Conservation (phyloP, 2,113 vertebrate genomes). For the Gila orcuttii region DNA sequence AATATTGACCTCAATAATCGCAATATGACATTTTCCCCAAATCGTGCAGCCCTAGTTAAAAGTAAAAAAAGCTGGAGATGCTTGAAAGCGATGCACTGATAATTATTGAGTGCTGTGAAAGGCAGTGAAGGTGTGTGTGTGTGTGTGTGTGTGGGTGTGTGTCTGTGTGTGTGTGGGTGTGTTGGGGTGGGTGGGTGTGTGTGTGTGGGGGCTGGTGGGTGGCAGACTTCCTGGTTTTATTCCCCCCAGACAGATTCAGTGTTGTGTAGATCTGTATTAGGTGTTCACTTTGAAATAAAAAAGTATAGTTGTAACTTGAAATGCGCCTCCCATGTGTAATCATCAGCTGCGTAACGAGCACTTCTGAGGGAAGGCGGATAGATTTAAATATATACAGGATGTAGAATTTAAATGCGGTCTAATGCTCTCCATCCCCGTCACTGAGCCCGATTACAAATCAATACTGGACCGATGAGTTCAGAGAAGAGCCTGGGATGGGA, state of each 20-base stretch:
- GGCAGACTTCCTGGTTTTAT: neutral
- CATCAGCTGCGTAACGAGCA: neutral
- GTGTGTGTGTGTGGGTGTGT: too few relatives aligned
- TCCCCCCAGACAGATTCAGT: neutral
- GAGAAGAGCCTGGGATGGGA: neutral
- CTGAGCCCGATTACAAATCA: slow-evolving; percentile 10
- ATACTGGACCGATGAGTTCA: neutral
- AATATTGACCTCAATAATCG: too few relatives aligned
- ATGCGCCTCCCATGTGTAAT: neutral
- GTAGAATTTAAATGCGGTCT: neutral
- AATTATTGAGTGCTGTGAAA: neutral
- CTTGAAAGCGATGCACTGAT: neutral
- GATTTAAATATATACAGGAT: slow-evolving; percentile 38
- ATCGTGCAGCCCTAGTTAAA: too few relatives aligned
- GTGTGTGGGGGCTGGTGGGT: neutral
- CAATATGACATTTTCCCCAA: too few relatives aligned
- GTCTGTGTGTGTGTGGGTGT: too few relatives aligned
- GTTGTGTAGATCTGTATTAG: neutral
- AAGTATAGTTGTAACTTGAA: neutral
- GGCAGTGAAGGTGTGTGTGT: neutral
- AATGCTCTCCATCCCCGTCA: neutral
- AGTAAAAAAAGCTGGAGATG: neutral
- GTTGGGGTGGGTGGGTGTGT: too few relatives aligned
- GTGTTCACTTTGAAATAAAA: neutral
- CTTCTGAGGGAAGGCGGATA: neutral